Evolutionary conservation across 2,113 vertebrate species (phyloP), one percentile per base, ranked within the genome.

Genomic region (Oxygymnocypris stewartii): DNA sequence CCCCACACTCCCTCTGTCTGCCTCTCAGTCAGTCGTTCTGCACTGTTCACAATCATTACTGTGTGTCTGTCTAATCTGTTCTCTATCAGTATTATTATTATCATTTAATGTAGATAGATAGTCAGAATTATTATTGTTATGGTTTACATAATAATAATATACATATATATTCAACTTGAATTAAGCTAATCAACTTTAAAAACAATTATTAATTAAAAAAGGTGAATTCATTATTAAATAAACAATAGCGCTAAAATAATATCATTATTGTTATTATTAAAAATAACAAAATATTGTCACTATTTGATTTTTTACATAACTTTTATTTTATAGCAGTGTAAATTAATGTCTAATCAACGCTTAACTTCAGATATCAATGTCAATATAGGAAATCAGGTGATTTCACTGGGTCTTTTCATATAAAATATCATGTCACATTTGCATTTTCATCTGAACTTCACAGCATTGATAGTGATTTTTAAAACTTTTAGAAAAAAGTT

Each of bases 1-100:
- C 54, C 61, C 37, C 67, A 51, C 12, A 28, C 23, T 73, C 54
- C 79, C 59, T 81, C n/a, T 71, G 6, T 85, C 76, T 85, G 42
- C 51, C 65, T 84, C 37, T 71, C 35, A 73, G 16, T 61, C 57
- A 18, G 14, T 35, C 63, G 2, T 35, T 71, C 11, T 59, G 8
- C 4, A 63, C 25, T 49, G 63, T 69, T 71, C 71, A 47, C 61
- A 82, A 47, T 28, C 25, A 67, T 67, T 65, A 25, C 35, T 18
- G 13, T 69, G 59, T 67, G 40, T 47, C 3, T 67, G 61, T 49
- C 25, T 35, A 71, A 37, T 74, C 37, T n/a, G 20, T 0, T 3
- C 20, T n/a, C 71, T 20, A 51, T 14, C 2, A 49, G 13, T 49
- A 13, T 49, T 49, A 49, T 61, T 2, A 23, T 23, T 59, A 23